Conservation (phyloP, 2,797 vertebrate genomes). For the Odontamblyopus rebecca region DNA sequence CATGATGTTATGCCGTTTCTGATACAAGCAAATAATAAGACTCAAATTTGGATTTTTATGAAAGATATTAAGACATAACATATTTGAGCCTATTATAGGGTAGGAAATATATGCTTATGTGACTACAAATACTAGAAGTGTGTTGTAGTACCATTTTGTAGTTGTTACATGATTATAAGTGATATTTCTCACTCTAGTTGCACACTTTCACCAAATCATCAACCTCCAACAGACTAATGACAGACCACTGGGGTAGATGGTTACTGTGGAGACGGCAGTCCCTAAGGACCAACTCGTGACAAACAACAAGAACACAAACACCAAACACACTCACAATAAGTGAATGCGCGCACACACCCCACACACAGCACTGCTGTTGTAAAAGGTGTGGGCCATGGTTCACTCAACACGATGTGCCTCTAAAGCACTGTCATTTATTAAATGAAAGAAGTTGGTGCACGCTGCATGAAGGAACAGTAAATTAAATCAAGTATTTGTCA, state of each 20-base stretch:
- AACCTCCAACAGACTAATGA: constrained; percentile 71
- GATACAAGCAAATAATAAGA: background rate
- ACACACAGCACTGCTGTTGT: constrained; percentile 16
- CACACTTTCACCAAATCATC: constrained; percentile 58
- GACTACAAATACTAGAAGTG: background rate
- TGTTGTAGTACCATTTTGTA: background rate
- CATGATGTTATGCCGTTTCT: background rate
- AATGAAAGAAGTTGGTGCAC: constrained; percentile 52
- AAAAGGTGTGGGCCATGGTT: constrained; percentile 31
- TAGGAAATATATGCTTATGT: background rate
- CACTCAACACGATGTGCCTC: constrained; percentile 53
- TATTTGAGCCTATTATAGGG: background rate
- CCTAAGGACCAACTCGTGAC: constrained; percentile 61
- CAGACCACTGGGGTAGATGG: constrained; percentile 66
- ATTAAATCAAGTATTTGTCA: constrained; percentile 72
- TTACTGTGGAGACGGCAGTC: constrained; percentile 70
- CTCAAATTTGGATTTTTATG: background rate
- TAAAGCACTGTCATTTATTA: constrained; percentile 63
- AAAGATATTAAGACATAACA: background rate
- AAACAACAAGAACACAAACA: constrained; percentile 54
- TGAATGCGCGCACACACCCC: constrained; percentile 12
- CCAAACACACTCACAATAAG: constrained; percentile 11
- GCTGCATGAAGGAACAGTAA: constrained; percentile 57
- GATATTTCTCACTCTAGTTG: constrained; percentile 52
- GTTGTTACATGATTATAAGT: constrained; percentile 59